Evolutionary conservation across 2,888 invertebrate genomes (phyloP), one percentile per base, ranked within the genome.

Genomic region (Drosophila gaucha): DNA sequence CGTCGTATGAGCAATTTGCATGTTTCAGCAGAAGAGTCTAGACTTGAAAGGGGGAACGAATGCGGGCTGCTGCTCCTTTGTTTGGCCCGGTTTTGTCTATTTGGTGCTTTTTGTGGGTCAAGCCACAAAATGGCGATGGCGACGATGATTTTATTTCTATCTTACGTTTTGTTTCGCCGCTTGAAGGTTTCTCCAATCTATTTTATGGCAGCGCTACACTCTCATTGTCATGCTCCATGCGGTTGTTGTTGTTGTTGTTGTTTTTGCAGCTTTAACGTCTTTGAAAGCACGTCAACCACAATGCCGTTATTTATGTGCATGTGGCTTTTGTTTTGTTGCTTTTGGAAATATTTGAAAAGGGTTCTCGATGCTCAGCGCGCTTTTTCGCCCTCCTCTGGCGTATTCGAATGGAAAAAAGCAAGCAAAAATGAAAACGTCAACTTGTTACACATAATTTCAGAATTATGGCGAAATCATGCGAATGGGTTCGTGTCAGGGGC

Each of bases 281-380:
- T 75, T 75, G 66, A 75, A 78, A 72, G 65, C 55, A 51, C 59
- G 60, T 68, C 77, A 75, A 72, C 85, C 82, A 72, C 87, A 84
- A 78, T 75, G 60, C 66, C 57, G 57, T 82, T 82, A 86, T 82
- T 80, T 82, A 83, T 84, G 85, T 80, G 68, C 70, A 67, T 84
- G 73, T 69, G 68, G 75, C 68, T 70, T 83, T 78, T 82, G 80
- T 80, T 78, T 86, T 73, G 69, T 72, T 70, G 79, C 72, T 52
- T 58, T 68, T 52, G 14, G 51, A 59, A 41, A 62, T 63, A 54
- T 72, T 85, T 82, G 84, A 84, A 80, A 80, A 78, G 74, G 86
- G 86, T 84, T 47, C 50, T 50, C 30, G 51, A 26, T 50, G 49
- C 44, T 30, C 28, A 31, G n/a, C 1, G 18, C 12, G 6, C 8